phyloP scores from a whole-genome alignment of 2,888 invertebrate species.

The Stegophylla sp. region DNA sequence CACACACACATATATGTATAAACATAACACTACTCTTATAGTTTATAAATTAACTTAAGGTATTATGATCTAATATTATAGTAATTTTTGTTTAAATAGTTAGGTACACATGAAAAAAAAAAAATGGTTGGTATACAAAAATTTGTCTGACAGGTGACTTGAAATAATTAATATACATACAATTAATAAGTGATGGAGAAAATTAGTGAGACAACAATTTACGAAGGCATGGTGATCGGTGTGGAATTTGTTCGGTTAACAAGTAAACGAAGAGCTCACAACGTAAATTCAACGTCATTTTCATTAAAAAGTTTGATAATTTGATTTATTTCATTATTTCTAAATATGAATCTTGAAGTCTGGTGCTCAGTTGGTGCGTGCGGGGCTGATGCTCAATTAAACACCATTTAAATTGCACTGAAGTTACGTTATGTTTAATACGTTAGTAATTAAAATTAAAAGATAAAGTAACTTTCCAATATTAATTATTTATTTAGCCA shows the following conservation, averaged over 20 bases:
- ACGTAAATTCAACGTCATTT: too few species aligned
- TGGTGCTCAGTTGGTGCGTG: too few species aligned
- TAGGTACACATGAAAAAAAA: slow-evolving; percentile 11
- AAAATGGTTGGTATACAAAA: slow-evolving; percentile 28
- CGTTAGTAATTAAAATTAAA: too few species aligned
- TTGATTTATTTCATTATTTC: too few species aligned
- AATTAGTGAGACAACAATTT: neutral
- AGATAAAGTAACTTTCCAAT: too few species aligned
- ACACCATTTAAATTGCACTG: too few species aligned
- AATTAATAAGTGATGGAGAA: neutral
- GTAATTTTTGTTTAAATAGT: slow-evolving; percentile 6
- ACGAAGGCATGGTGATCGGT: neutral
- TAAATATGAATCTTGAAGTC: too few species aligned
- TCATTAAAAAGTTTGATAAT: too few species aligned
- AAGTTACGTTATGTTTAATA: too few species aligned
- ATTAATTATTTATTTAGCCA: too few species aligned
- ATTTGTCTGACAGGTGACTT: slow-evolving; percentile 32
- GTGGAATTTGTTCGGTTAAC: neutral
- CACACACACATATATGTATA: neutral
- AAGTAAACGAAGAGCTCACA: too few species aligned
- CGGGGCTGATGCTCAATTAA: too few species aligned
- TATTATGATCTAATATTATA: neutral
- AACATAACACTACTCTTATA: slow-evolving; percentile 22
- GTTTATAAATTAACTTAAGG: slow-evolving; percentile 32
- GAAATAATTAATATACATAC: slow-evolving; percentile 21